phyloP scores from a whole-genome alignment of 2,888 invertebrate genomes.

The Onchidella celtica region DNA sequence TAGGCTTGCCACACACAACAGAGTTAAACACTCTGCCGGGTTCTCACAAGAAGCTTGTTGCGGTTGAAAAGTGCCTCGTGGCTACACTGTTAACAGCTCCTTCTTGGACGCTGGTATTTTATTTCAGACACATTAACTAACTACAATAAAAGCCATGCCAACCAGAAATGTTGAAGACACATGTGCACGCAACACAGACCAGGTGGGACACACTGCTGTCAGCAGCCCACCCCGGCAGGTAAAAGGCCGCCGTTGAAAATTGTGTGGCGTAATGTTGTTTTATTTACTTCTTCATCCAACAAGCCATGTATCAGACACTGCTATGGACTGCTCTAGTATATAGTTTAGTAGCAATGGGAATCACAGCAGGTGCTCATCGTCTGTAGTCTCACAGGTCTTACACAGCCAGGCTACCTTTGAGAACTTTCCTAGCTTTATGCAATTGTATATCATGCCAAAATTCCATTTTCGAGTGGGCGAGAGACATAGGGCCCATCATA shows the following conservation, averaged over 20 bases:
- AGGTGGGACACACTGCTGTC: too few relatives aligned
- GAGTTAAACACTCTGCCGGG: too few relatives aligned
- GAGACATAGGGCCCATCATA: conserved; percentile 81
- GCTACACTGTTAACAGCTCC: too few relatives aligned
- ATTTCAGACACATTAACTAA: too few relatives aligned
- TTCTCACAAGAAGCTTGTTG: too few relatives aligned
- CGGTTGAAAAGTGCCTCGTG: too few relatives aligned
- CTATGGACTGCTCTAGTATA: conserved; percentile 82
- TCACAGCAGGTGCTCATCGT: conserved; percentile 96
- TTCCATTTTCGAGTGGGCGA: conserved; percentile 80
- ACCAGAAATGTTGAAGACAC: too few relatives aligned
- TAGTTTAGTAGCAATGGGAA: conserved; percentile 87
- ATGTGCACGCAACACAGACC: too few relatives aligned
- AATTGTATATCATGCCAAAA: conserved; percentile 89
- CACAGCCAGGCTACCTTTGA: conserved; percentile 92
- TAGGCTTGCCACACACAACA: too few relatives aligned
- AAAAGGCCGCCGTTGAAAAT: conserved; percentile 67
- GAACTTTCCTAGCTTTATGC: conserved; percentile 88
- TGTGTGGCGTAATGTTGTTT: conserved; percentile 77
- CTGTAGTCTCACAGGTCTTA: conserved; percentile 96
- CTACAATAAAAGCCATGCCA: too few relatives aligned
- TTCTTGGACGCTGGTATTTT: too few relatives aligned
- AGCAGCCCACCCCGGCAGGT: too few relatives aligned
- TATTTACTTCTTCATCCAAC: conserved; percentile 69
- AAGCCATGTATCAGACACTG: conserved; percentile 67